These are phyloP conservation scores for Pipistrellus pygmaeus DNA, from an alignment of 2,797 vertebrate species.

Conservation along the genomic window DNA sequence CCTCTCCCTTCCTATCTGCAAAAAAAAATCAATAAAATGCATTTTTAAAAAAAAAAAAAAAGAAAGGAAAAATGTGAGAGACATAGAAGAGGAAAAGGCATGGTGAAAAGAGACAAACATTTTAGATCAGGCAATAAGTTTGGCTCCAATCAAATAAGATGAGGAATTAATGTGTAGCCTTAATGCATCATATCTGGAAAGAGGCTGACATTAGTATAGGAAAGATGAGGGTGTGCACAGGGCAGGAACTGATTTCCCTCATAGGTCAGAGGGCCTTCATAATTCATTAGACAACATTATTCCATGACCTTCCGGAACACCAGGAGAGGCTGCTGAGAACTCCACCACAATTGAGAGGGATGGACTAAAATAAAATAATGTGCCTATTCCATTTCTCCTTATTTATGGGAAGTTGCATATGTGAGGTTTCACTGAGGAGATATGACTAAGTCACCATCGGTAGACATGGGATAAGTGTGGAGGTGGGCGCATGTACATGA, in stretches of 20 bases:
- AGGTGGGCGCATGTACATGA: fast-evolving
- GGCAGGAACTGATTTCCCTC: background rate
- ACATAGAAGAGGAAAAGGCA: background rate
- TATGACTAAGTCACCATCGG: background rate
- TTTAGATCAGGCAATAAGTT: background rate
- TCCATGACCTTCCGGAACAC: background rate
- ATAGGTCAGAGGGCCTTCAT: background rate
- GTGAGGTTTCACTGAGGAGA: background rate
- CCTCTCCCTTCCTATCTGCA: too few relatives aligned
- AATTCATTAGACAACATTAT: background rate
- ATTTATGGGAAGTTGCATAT: background rate
- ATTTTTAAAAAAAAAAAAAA: background rate
- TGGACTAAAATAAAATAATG: background rate
- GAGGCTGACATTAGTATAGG: background rate
- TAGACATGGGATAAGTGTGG: fast-evolving
- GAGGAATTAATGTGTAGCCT: background rate
- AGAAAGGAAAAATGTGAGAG: background rate
- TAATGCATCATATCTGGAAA: too few relatives aligned
- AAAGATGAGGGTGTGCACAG: background rate
- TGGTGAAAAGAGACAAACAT: background rate
- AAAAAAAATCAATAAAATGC: too few relatives aligned
- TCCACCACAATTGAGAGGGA: background rate
- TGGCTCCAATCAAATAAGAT: background rate
- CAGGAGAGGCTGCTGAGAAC: background rate
- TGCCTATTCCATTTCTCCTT: background rate